Evolutionary conservation across 2,113 vertebrate species (phyloP), one percentile per base, ranked within the genome.

Genomic region (Rhynchopsitta pachyrhyncha): DNA sequence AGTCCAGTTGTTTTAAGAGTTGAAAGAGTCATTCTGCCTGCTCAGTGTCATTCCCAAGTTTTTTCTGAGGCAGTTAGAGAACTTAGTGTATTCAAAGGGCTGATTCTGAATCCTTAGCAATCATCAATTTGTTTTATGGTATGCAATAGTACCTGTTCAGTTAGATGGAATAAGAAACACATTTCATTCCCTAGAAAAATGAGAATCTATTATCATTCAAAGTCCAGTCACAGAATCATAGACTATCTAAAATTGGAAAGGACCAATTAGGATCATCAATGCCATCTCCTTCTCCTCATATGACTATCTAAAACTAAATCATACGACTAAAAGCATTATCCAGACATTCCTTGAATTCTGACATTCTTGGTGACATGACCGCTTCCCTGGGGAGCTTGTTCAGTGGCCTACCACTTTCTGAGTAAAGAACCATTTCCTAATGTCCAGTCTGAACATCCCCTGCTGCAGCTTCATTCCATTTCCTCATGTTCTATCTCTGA

Each of bases 1-100:
- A 93, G 73, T 86, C 82, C 83, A 73, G 77, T 92, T 82, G 60
- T 86, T 84, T 81, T 62, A 95, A 73, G 35, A 18, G 19, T 68
- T 64, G 82, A 92, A 88, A 86, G 69, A 84, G n/a, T 3, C 57
- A 62, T 84, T 88, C 28, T 64, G 11, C 25, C 44, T 62, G 14
- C 13, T 92, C 22, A 64, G 22, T 76, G 42, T 52, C 37, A 81
- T 69, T 57, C 10, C 14, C 37, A 78, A 53, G 3, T 31, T 78
- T 78, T 82, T 88, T 50, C 44, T 47, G 46, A 67, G 29, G 6
- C 22, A 37, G 13, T 49, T 93, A 83, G 63, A 78, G 35, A 83
- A 12, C 22, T 93, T 82, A 33, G 3, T 70, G 3, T 47, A 84
- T 55, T 90, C 24, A 66, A 57, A 88, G 22, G 13, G 9, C 2